Evolutionary conservation across 2,113 vertebrate species (phyloP), one percentile per base, ranked within the genome.

Genomic region (Pachycephala philippinensis): DNA sequence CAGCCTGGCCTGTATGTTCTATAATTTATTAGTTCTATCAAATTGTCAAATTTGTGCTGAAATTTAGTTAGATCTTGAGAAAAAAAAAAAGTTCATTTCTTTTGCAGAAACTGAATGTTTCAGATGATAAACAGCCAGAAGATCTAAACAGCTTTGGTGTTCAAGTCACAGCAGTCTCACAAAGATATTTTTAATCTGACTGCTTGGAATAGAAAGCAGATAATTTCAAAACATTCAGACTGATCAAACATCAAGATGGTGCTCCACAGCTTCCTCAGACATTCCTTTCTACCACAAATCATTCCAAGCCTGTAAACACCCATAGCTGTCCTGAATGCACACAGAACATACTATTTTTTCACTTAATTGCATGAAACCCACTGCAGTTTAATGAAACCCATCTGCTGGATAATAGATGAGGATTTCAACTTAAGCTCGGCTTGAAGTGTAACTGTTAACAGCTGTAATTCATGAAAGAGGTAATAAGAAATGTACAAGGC

Each of bases 11-110:
- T 90, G 15, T 86, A 94, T 91, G 93, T 79, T 97, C 74, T 87
- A 37, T 86, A 96, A 97, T 95, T 97, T 95, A 96, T 65, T 89
- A 87, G 61, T 88, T 93, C 92, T 79, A 93, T 50, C 93, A 97
- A 96, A 98, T 97, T 93, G 97, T 95, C 83, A 97, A 89, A 95
- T 96, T 78, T 96, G 52, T 87, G 72, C 80, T 86, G 82, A 84
- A 97, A 90, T 84, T 75, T 72, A 82, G 83, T 75, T 68, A 76
- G 50, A 83, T 57, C 31, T 87, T 68, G 10, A 39, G 28, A 6
- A n/a, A n/a, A n/a, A 91, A 76, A n/a, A 26, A 8, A 63, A 44
- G 11, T 35, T 82, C 7, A 23, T 72, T 85, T 79, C 42, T 93
- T 91, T 94, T 95, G 91, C 86, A 92, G 87, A 94, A 97, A 95